Conservation (phyloP, 1,140 invertebrate species). For the Streblospio benedicti region DNA sequence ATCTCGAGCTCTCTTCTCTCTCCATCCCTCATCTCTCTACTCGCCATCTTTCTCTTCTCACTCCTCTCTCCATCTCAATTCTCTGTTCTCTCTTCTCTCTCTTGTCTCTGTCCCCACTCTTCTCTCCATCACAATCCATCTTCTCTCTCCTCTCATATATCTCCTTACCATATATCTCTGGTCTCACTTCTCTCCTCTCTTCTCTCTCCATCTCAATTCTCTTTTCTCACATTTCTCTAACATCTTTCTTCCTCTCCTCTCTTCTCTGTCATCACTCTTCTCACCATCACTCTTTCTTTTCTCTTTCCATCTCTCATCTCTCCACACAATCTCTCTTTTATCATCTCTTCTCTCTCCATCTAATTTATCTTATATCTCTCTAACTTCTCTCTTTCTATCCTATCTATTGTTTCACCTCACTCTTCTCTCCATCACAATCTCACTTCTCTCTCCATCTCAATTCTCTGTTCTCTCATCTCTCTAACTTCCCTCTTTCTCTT, state of each 20-base stretch:
- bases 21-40: no score
- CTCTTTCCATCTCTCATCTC: neutral
- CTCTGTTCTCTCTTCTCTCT: no score
- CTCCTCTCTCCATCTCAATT: no score
- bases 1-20: no score
- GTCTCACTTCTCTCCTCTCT: neutral
- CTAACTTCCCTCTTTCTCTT: neutral
- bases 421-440: neutral
- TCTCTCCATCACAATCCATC: no score
- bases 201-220: no score
- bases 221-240: neutral
- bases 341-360: neutral
- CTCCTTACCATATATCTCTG: neutral
- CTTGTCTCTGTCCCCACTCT: no score
- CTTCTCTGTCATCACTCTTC: neutral
- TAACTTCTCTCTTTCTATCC: constrained; percentile 14
- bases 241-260: neutral
- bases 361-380: neutral
- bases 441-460: no score
- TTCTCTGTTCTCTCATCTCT: neutral
- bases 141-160: constrained; percentile 2
- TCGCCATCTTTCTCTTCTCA: constrained; percentile 23
- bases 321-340: neutral
- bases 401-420: neutral
- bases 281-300: no score